Evolutionary conservation across 2,888 invertebrate genomes (phyloP).

Genomic region (Ischnura elegans): DNA sequence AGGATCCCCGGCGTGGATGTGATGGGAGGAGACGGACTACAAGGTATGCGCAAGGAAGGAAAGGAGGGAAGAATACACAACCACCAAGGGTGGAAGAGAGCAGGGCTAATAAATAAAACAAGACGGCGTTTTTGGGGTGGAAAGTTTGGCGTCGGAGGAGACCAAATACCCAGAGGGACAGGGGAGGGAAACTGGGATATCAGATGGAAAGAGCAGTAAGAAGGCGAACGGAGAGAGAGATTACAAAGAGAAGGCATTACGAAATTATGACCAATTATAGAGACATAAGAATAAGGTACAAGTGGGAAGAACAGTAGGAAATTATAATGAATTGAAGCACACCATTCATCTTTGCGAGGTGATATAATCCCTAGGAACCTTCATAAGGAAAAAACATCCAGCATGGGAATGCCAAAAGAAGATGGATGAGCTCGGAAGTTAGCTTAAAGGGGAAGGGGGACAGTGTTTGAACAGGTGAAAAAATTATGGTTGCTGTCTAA

Average conservation of each 20-base stretch:
- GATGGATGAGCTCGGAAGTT: not conserved
- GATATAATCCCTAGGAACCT: not conserved
- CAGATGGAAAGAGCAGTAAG: not conserved
- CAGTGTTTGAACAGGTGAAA: not conserved
- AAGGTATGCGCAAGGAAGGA: not conserved
- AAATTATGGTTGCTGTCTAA: not conserved
- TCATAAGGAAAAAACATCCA: not conserved
- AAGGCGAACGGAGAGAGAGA: not conserved
- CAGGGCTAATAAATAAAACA: conserved; percentile 17
- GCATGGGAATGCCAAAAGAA: not conserved
- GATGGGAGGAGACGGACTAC: conserved; percentile 9
- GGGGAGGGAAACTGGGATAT: not conserved
- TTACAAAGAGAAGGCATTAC: no score
- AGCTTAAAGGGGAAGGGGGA: not conserved
- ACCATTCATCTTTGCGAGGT: not conserved
- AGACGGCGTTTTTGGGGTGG: not conserved
- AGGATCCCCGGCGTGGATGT: not conserved
- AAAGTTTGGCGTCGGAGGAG: not conserved
- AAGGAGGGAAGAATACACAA: not conserved
- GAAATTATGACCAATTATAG: not conserved
- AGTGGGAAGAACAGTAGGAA: not conserved
- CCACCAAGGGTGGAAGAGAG: not conserved
- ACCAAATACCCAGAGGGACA: not conserved
- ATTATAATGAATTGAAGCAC: not conserved
- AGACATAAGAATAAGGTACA: not conserved